A percentile compares a stretch with the other conserved stretches of the same genome.
Evolutionary conservation across 2,797 vertebrate genomes (phyloP).

Genomic region (Peromyscus attwateri): DNA sequence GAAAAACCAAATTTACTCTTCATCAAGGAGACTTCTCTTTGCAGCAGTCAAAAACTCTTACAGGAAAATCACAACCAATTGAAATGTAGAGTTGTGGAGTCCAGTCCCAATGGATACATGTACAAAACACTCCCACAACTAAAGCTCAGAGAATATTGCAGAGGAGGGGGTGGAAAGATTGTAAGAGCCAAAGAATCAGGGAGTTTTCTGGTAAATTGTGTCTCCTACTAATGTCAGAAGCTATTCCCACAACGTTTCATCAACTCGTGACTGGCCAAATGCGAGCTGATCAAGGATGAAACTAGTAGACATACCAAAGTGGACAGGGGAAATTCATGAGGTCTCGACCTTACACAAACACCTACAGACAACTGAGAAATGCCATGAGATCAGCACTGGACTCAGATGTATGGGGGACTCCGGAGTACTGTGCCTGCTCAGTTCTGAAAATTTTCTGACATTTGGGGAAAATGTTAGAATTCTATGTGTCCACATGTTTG

Average conservation of each 20-base stretch:
- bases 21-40: neutral
- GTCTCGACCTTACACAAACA: neutral
- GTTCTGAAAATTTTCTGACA: neutral
- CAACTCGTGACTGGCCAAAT: neutral
- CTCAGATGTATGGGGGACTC: neutral
- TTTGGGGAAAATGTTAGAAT: neutral
- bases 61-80: neutral
- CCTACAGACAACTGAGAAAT: neutral
- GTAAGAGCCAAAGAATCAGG: neutral
- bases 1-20: slow-evolving; percentile 8
- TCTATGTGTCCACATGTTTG: neutral
- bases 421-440: neutral
- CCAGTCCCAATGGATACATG: too few relatives aligned
- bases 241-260: neutral
- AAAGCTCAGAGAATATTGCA: too few relatives aligned
- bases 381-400: neutral
- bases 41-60: neutral
- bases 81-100: neutral
- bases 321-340: too few relatives aligned
- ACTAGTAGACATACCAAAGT: too few relatives aligned
- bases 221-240: neutral
- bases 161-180: neutral
- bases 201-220: neutral
- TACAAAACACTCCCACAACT: neutral
- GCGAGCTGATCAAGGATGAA: neutral